Conservation (phyloP, 2,888 invertebrate species). For the Melanargia galathea region DNA sequence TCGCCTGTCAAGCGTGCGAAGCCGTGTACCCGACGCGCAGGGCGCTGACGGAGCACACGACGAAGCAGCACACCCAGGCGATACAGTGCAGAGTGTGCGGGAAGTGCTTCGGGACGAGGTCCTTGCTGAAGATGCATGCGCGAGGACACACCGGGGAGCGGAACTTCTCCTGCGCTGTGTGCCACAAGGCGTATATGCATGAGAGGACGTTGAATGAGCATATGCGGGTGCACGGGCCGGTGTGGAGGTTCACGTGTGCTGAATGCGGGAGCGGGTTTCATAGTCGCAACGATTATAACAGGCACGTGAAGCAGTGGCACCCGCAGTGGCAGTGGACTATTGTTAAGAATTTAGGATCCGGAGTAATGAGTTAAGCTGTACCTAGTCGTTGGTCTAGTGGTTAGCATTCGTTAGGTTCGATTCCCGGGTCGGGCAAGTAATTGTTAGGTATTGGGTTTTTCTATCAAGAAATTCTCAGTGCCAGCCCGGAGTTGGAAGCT, state of each 20-base stretch:
- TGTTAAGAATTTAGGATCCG: constrained; percentile 58
- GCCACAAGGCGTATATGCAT: constrained; percentile 74
- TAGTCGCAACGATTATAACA: constrained; percentile 66
- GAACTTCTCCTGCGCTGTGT: constrained; percentile 67
- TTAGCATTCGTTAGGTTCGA: too few relatives aligned
- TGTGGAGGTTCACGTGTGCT: constrained; percentile 63
- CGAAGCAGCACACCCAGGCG: constrained; percentile 68
- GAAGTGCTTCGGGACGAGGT: constrained; percentile 70
- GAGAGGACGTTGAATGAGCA: constrained; percentile 70
- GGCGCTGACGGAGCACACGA: constrained; percentile 71
- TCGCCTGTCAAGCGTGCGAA: constrained; percentile 68
- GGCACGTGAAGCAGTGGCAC: constrained; percentile 74
- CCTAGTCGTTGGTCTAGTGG: not conserved
- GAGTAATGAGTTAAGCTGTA: constrained; percentile 40
- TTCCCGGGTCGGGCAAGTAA: too few relatives aligned
- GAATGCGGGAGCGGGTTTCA: constrained; percentile 69
- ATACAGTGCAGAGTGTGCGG: constrained; percentile 71
- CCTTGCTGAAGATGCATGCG: constrained; percentile 68
- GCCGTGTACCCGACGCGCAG: constrained; percentile 63
- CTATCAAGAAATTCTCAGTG: too few relatives aligned
- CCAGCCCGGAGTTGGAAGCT: too few relatives aligned
- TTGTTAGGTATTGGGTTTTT: too few relatives aligned
- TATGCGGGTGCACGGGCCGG: constrained; percentile 67
- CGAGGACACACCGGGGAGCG: constrained; percentile 71
- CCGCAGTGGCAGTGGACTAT: constrained; percentile 66